phyloP scores from a whole-genome alignment of 2,888 invertebrate species.

The Dendrolimus pini region DNA sequence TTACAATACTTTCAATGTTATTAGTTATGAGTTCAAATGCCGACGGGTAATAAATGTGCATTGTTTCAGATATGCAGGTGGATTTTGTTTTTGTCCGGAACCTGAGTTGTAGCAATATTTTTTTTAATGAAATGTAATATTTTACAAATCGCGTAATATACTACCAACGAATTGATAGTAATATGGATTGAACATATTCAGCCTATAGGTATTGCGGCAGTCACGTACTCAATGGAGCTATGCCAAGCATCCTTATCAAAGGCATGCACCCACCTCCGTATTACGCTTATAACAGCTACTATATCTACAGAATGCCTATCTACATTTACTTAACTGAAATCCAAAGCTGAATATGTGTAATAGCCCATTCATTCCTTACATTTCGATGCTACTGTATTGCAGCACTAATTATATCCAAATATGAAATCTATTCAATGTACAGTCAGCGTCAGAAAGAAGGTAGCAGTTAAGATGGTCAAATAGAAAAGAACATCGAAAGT shows the following conservation, averaged over 20 bases:
- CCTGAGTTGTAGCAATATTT: no score
- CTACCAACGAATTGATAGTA: no score
- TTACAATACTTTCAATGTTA: no score
- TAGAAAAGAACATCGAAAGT: no score
- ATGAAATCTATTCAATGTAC: not conserved
- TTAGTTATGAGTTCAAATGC: no score
- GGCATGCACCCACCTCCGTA: constrained; percentile 59
- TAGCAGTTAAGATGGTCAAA: no score
- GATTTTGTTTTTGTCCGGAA: no score
- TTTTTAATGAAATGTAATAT: no score
- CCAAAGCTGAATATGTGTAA: constrained; percentile 42
- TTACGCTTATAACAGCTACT: constrained; percentile 43
- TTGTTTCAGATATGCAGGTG: no score
- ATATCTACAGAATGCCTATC: constrained; percentile 45
- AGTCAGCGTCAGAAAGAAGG: no score
- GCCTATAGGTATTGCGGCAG: constrained; percentile 17
- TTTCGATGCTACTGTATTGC: not conserved
- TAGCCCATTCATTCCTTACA: constrained; percentile 38
- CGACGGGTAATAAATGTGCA: no score
- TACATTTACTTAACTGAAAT: constrained; percentile 60
- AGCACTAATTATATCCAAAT: not conserved
- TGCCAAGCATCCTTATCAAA: constrained; percentile 65
- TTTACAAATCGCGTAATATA: no score
- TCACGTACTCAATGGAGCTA: constrained; percentile 49
- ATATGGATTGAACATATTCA: not conserved